Evolutionary conservation across 23 tunicate genomes (phyloP).

Genomic region (Phallusia fumigata): DNA sequence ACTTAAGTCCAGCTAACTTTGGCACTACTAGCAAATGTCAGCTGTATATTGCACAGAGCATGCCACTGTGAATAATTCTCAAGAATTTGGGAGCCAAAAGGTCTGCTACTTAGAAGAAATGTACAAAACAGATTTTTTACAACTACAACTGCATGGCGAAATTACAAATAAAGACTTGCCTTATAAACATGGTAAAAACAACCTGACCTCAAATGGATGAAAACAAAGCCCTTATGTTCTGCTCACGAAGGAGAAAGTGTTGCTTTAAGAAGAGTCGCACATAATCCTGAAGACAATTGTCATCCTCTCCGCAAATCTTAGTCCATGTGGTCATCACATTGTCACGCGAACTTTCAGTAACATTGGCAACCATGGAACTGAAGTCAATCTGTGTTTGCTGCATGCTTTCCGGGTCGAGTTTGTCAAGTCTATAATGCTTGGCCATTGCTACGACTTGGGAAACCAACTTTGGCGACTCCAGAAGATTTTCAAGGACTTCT

Average conservation of each 20-base stretch:
- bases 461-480: not conserved
- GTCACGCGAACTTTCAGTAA: not conserved
- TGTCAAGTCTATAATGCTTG: not conserved
- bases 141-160: too few species aligned
- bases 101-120: too few species aligned
- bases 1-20: too few species aligned
- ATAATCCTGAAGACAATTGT: slow-evolving; percentile 55
- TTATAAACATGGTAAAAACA: too few species aligned
- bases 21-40: too few species aligned
- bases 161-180: too few species aligned
- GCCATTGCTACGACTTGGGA: not conserved
- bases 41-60: too few species aligned
- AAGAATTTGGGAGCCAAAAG: too few species aligned
- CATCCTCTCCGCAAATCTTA: slow-evolving; percentile 42
- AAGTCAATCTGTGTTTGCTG: not conserved
- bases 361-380: not conserved
- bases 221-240: not conserved
- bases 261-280: slow-evolving; percentile 55
- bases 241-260: slow-evolving; percentile 5
- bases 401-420: not conserved
- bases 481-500: not conserved
- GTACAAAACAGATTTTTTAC: too few species aligned
- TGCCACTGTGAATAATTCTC: too few species aligned
- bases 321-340: slow-evolving; percentile 29
- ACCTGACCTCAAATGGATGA: not conserved